A percentile compares a stretch with the other conserved stretches of the same genome.
These are phyloP conservation scores for Xanthia togata DNA, from an alignment of 2,888 invertebrate genomes.

Conservation along the genomic window DNA sequence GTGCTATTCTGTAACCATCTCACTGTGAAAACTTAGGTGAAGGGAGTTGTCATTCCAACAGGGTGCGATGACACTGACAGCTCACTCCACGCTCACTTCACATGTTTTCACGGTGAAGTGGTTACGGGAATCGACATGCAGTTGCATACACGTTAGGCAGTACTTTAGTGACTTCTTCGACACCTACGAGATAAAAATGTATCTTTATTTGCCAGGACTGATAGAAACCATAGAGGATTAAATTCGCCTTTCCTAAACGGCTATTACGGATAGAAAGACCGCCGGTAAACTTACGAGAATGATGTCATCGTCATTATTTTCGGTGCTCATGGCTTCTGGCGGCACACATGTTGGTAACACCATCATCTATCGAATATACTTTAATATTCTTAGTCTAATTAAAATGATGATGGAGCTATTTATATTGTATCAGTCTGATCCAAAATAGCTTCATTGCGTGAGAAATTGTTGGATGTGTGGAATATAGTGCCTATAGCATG, in stretches of 20 bases:
- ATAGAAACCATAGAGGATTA: too few species aligned
- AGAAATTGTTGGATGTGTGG: conserved; percentile 1
- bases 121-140: too few species aligned
- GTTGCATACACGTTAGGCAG: too few species aligned
- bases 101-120: too few species aligned
- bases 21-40: too few species aligned
- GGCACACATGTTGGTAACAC: conserved; percentile 58
- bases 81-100: too few species aligned
- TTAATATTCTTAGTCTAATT: conserved; percentile 47
- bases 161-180: too few species aligned
- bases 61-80: too few species aligned
- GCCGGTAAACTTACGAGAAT: conserved; percentile 62
- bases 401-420: conserved; percentile 40
- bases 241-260: conserved; percentile 8
- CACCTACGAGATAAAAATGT: too few species aligned
- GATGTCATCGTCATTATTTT: conserved; percentile 87
- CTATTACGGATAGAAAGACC: conserved; percentile 40
- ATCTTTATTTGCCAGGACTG: too few species aligned
- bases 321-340: conserved; percentile 67
- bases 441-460: conserved; percentile 26
- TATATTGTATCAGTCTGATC: conserved; percentile 5
- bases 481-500: background rate
- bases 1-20: too few species aligned
- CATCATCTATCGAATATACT: conserved; percentile 24
- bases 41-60: too few species aligned